Conservation (phyloP, 2,113 vertebrate species). For the Scatophagus argus region DNA sequence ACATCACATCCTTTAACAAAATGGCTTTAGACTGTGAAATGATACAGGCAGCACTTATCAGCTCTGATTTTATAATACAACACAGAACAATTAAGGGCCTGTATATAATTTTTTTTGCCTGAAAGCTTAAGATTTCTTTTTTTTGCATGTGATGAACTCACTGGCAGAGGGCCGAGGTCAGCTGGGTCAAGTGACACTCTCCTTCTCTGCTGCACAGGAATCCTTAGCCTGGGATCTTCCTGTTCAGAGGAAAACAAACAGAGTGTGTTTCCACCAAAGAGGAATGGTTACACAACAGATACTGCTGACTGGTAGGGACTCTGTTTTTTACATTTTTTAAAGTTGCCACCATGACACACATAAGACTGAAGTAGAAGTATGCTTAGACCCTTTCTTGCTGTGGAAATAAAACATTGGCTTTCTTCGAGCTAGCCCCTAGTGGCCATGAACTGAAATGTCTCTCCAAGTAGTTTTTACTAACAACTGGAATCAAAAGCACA, state of each 20-base stretch:
- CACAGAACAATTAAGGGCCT: background rate
- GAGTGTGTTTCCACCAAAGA: constrained; percentile 56
- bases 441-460: background rate
- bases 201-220: constrained; percentile 86
- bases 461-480: background rate
- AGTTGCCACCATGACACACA: background rate
- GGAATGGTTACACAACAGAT: constrained; percentile 21
- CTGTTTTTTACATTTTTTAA: background rate
- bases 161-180: constrained; percentile 93
- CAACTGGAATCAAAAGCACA: background rate
- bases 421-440: background rate
- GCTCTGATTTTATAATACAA: background rate
- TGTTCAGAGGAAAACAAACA: constrained; percentile 77
- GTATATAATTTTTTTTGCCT: background rate
- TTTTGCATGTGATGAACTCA: constrained; percentile 75
- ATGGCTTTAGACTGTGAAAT: background rate
- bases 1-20: background rate
- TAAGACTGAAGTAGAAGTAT: background rate
- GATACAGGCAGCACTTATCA: background rate
- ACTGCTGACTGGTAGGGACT: background rate
- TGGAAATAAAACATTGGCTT: background rate
- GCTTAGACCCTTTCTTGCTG: background rate
- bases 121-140: constrained; percentile 5
- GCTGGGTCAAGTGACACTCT: constrained; percentile 87
- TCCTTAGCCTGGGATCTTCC: constrained; percentile 94